Percentiles rank a stretch among this genome's conserved stretches.
Evolutionary conservation across 2,888 invertebrate genomes (phyloP).

Genomic region (Tribolium freemani): DNA sequence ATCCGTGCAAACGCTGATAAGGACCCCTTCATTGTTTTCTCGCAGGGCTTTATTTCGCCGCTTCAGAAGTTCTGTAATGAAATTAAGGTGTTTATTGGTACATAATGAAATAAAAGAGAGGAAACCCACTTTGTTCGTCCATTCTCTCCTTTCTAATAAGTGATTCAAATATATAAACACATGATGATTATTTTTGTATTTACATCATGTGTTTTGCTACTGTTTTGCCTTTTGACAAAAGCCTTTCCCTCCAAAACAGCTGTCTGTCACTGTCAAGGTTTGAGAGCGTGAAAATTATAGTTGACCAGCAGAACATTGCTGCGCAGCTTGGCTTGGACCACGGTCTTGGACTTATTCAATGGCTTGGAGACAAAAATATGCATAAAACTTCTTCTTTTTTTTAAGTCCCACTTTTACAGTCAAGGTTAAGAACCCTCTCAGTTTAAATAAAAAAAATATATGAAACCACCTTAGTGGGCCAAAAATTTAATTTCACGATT

Average conservation of each 20-base stretch:
- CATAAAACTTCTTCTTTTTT: no score
- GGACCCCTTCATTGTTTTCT: constrained; percentile 77
- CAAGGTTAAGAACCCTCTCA: no score
- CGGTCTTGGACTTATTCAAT: no score
- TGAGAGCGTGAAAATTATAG: not conserved
- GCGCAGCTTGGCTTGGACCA: no score
- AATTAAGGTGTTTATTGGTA: not conserved
- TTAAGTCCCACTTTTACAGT: no score
- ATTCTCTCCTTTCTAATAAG: constrained; percentile 36
- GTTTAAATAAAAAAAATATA: no score
- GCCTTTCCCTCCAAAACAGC: constrained; percentile 7
- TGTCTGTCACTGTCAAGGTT: constrained; percentile 1
- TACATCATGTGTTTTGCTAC: constrained; percentile 63
- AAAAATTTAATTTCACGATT: no score
- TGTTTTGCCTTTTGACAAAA: not conserved
- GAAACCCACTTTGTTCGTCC: constrained; percentile 58
- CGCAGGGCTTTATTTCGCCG: constrained; percentile 80
- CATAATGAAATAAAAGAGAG: not conserved
- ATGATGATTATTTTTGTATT: not conserved
- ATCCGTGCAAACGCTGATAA: constrained; percentile 79
- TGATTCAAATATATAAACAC: no score
- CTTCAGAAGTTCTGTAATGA: constrained; percentile 76
- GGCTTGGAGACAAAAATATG: no score
- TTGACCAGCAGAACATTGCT: not conserved
- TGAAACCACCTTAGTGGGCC: no score